These are phyloP conservation scores for Leptocoma aspasia DNA, from an alignment of 2,113 vertebrate species.

Conservation along the genomic window DNA sequence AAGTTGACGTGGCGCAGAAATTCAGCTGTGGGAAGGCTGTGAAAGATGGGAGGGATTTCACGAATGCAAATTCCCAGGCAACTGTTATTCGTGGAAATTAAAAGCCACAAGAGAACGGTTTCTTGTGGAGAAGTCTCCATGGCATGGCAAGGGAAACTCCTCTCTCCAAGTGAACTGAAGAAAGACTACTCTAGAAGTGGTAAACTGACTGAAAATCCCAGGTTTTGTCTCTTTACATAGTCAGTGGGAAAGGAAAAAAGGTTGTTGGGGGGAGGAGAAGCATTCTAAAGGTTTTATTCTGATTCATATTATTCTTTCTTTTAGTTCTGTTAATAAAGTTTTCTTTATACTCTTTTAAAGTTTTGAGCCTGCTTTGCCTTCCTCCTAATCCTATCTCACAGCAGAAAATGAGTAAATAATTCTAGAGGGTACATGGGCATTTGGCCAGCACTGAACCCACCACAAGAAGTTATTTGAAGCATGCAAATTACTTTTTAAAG, in stretches of 20 bases:
- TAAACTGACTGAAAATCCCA: background rate
- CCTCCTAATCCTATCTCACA: background rate
- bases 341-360: background rate
- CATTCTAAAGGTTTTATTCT: background rate
- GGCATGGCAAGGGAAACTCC: background rate
- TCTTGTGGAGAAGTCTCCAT: background rate
- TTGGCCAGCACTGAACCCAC: no score
- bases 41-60: background rate
- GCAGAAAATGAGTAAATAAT: no score
- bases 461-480: background rate
- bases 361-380: background rate
- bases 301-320: background rate
- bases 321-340: background rate
- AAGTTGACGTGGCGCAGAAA: background rate
- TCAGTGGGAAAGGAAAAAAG: background rate
- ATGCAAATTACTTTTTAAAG: background rate
- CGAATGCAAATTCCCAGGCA: background rate
- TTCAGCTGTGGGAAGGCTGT: background rate
- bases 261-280: background rate
- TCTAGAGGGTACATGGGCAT: no score
- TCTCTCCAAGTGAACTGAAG: background rate
- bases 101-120: background rate
- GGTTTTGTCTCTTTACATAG: background rate
- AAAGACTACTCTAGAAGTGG: background rate
- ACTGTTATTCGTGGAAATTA: background rate